phyloP scores from a whole-genome alignment of 2,113 vertebrate genomes.

The Dipodomys stephensi region DNA sequence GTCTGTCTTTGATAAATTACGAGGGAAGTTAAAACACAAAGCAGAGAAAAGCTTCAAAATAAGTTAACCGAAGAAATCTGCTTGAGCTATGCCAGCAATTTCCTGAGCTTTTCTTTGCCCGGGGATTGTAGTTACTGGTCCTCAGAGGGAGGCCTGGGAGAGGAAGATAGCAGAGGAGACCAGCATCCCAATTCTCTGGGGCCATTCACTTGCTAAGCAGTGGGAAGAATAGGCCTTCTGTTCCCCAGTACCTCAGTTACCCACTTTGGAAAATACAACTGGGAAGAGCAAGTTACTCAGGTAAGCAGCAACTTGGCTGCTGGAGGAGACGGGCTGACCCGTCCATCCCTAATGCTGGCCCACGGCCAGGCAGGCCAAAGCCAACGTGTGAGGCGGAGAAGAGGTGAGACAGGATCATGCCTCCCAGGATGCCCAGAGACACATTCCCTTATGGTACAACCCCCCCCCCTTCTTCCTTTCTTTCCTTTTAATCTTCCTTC shows the following conservation, averaged over 20 bases:
- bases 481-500: too few species aligned
- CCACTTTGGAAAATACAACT: slow-evolving; percentile 40
- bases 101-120: slow-evolving; percentile 73
- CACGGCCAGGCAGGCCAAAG: too few species aligned
- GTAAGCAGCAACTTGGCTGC: neutral
- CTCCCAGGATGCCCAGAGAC: too few species aligned
- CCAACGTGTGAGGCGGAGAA: too few species aligned
- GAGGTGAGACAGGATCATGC: too few species aligned
- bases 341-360: too few species aligned
- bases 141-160: neutral
- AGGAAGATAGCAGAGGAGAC: slow-evolving; percentile 6
- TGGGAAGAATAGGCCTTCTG: slow-evolving; percentile 50
- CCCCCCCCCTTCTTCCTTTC: too few species aligned
- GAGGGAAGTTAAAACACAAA: slow-evolving; percentile 77
- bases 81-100: slow-evolving; percentile 80
- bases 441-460: too few species aligned
- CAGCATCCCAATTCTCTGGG: slow-evolving; percentile 22
- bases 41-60: slow-evolving; percentile 79
- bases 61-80: slow-evolving; percentile 86
- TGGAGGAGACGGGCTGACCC: neutral
- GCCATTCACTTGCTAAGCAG: slow-evolving; percentile 74
- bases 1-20: slow-evolving; percentile 79
- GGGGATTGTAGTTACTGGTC: neutral
- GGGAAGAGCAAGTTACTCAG: slow-evolving; percentile 24
- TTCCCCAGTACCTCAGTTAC: neutral